Evolutionary conservation across 2,113 vertebrate genomes (phyloP).

Genomic region (Pituophis catenifer): DNA sequence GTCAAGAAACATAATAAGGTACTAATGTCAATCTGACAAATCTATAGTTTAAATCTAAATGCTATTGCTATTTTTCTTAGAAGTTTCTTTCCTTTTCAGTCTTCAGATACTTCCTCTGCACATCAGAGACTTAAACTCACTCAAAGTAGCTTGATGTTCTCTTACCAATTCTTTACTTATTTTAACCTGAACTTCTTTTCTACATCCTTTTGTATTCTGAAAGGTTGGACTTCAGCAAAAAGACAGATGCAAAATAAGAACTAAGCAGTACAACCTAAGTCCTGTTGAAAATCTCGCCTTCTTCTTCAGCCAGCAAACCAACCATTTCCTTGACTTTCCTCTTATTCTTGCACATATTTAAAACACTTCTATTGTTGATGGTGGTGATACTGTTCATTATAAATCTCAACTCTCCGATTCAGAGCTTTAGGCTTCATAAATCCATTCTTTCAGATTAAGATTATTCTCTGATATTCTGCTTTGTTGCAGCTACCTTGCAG

Average conservation of each 20-base stretch:
- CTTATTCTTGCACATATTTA: background rate
- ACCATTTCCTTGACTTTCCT: background rate
- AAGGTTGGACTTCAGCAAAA: background rate
- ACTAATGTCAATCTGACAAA: background rate
- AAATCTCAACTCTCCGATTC: background rate
- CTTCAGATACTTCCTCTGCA: background rate
- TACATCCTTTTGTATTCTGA: background rate
- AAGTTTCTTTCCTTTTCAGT: background rate
- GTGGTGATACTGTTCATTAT: background rate
- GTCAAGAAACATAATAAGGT: background rate
- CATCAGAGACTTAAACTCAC: background rate
- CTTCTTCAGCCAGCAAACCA: background rate
- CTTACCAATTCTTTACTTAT: background rate
- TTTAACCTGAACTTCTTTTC: background rate
- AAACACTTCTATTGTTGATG: background rate
- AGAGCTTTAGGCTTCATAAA: background rate
- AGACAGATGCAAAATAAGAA: background rate
- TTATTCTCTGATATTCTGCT: background rate
- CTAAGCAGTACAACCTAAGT: background rate
- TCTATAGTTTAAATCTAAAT: background rate
- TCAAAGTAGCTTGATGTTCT: background rate
- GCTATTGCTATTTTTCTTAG: background rate
- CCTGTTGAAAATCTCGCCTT: background rate
- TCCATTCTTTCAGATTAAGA: background rate
- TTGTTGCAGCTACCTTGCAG: background rate